Percentiles rank a stretch among this genome's conserved stretches.
These are phyloP conservation scores for Rhinoraja longicauda DNA, from an alignment of 2,797 vertebrate genomes.

Conservation along the genomic window DNA sequence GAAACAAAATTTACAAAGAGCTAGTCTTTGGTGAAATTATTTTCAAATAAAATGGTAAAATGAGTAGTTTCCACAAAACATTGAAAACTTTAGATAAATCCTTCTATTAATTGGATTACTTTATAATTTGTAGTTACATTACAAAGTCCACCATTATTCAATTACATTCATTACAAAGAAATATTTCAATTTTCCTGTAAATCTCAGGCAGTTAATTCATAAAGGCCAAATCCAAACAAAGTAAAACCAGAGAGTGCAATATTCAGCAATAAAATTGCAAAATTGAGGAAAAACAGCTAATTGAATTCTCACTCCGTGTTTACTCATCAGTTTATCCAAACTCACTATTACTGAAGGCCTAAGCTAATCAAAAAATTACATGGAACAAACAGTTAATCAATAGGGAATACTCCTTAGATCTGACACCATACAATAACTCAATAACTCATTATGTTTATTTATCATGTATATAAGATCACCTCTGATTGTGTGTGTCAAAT, in stretches of 20 bases:
- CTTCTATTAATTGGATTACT: not conserved
- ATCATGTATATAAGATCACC: not conserved
- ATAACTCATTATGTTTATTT: not conserved
- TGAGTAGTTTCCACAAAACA: not conserved
- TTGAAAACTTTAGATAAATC: not conserved
- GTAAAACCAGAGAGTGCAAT: not conserved
- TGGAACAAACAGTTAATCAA: not conserved
- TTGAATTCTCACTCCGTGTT: not conserved
- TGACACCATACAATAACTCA: not conserved
- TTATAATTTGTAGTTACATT: not conserved
- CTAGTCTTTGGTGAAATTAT: not conserved
- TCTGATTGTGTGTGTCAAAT: not conserved
- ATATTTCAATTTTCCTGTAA: not conserved
- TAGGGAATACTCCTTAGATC: not conserved
- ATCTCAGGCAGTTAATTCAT: not conserved
- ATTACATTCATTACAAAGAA: not conserved
- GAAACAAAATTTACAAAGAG: not conserved
- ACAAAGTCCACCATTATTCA: not conserved
- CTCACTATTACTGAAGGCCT: not conserved
- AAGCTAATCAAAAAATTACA: not conserved
- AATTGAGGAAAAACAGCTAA: not conserved
- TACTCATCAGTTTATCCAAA: not conserved
- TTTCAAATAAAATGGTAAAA: not conserved
- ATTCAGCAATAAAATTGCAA: not conserved
- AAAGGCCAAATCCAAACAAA: not conserved